Evolutionary conservation across 2,113 vertebrate genomes (phyloP).

Genomic region (Tretioscincus oriximinensis): DNA sequence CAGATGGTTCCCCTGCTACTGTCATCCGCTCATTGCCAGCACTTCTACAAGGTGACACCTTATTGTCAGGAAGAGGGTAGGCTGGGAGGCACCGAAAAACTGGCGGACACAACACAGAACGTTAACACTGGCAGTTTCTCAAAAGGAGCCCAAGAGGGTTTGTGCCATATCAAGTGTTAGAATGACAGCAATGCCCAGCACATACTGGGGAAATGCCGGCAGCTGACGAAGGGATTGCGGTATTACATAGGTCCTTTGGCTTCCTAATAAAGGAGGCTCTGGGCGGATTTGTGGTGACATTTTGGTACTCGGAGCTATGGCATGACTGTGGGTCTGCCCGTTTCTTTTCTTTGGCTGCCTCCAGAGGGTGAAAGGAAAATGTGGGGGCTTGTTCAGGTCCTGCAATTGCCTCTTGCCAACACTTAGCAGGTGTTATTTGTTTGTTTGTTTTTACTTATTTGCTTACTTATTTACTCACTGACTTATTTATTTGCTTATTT

Average conservation of each 20-base stretch:
- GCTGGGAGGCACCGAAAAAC: neutral
- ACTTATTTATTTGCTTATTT: too few relatives aligned
- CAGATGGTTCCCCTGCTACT: neutral
- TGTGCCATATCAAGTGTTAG: neutral
- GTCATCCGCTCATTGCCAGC: neutral
- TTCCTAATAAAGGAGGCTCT: neutral
- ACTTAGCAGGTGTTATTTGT: too few relatives aligned
- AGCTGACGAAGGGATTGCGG: neutral
- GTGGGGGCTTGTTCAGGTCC: too few relatives aligned
- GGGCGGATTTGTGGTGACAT: neutral
- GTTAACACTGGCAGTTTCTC: neutral
- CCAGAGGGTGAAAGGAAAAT: too few relatives aligned
- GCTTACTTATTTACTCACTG: too few relatives aligned
- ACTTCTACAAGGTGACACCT: neutral
- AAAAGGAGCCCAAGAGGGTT: neutral
- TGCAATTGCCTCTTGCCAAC: too few relatives aligned
- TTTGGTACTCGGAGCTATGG: too few relatives aligned
- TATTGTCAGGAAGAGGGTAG: neutral
- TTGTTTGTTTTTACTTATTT: too few relatives aligned
- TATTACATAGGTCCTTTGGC: neutral
- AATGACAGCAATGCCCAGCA: slow-evolving; percentile 3
- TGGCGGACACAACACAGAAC: neutral
- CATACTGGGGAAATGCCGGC: neutral
- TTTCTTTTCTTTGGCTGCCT: too few relatives aligned
- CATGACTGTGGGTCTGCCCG: too few relatives aligned